Percentiles rank a stretch among this genome's conserved stretches.
Conservation (phyloP, 1,140 invertebrate species). For the Zaprionus gabonicus region DNA sequence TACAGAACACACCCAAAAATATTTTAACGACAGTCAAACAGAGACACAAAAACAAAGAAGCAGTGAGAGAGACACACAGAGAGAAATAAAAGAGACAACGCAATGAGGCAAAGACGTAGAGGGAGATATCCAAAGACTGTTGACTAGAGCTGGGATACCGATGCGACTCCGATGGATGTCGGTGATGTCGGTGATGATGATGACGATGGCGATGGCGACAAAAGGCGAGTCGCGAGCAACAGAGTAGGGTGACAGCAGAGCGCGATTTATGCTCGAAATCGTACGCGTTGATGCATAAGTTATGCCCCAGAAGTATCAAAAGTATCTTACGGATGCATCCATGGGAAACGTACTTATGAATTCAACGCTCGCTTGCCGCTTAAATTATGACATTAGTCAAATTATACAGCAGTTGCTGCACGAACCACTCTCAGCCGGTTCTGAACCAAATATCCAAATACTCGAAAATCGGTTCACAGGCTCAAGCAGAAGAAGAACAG, state of each 20-base stretch:
- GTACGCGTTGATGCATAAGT: conserved; percentile 81
- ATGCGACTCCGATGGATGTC: conserved; percentile 39
- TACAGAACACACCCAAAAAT: conserved; percentile 82
- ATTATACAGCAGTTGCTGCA: conserved; percentile 25
- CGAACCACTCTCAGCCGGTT: background rate
- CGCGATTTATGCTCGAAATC: conserved; percentile 76
- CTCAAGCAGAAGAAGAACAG: background rate
- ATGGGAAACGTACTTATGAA: conserved; percentile 30
- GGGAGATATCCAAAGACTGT: conserved; percentile 25
- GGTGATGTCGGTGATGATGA: conserved; percentile 25
- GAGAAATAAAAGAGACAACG: background rate
- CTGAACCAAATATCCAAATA: background rate
- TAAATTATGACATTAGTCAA: conserved; percentile 40
- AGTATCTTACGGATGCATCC: conserved; percentile 60
- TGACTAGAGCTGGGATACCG: conserved; percentile 33
- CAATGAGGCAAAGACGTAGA: conserved; percentile 2
- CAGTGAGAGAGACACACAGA: conserved; percentile 3
- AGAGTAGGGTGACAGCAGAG: conserved; percentile 63
- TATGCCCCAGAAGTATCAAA: conserved; percentile 47
- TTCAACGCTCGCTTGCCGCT: conserved; percentile 6
- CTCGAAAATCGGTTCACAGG: conserved; percentile 1
- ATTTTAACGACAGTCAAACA: conserved; percentile 71
- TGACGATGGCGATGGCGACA: conserved; percentile 53
- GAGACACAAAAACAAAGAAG: conserved; percentile 47
- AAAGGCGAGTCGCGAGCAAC: conserved; percentile 56